These are phyloP conservation scores for Linyphia triangularis DNA, from an alignment of 2,888 invertebrate genomes.

Conservation along the genomic window DNA sequence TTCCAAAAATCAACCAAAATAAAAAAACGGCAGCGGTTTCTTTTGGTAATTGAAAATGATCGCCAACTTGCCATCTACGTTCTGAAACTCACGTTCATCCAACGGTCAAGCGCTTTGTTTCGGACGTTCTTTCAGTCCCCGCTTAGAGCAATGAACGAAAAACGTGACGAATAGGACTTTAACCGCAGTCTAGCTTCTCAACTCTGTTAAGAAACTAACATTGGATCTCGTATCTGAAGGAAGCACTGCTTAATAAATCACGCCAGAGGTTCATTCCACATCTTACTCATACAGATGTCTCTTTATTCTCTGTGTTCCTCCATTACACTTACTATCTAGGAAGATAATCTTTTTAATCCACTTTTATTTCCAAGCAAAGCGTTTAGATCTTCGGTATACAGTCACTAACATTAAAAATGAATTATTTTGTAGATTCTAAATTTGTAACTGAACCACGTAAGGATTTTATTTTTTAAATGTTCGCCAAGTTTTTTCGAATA, in stretches of 20 bases:
- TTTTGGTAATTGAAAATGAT: slow-evolving; percentile 48
- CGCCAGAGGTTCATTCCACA: not conserved
- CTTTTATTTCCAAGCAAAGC: not conserved
- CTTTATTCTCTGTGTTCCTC: not conserved
- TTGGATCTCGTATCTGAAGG: not conserved
- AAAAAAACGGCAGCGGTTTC: slow-evolving; percentile 18
- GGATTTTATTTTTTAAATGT: too few species aligned
- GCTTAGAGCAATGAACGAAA: slow-evolving; percentile 53
- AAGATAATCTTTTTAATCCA: not conserved
- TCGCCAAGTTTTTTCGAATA: not conserved
- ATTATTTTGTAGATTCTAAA: not conserved
- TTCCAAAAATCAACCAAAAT: slow-evolving; percentile 19
- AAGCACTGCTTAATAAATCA: slow-evolving; percentile 32
- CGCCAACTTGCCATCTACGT: slow-evolving; percentile 21
- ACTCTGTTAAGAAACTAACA: not conserved
- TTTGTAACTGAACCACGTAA: not conserved
- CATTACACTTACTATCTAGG: not conserved
- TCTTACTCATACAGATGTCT: not conserved
- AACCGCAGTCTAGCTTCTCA: slow-evolving; percentile 2
- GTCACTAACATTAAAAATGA: not conserved
- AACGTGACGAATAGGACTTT: slow-evolving; percentile 47
- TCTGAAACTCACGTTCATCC: slow-evolving; percentile 49
- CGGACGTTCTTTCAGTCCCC: slow-evolving; percentile 36
- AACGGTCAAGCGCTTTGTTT: slow-evolving; percentile 67
- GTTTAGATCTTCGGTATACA: not conserved